Base-by-base conservation (phyloP, 2,888 invertebrate genomes). In the Syritta pipiens region DNA sequence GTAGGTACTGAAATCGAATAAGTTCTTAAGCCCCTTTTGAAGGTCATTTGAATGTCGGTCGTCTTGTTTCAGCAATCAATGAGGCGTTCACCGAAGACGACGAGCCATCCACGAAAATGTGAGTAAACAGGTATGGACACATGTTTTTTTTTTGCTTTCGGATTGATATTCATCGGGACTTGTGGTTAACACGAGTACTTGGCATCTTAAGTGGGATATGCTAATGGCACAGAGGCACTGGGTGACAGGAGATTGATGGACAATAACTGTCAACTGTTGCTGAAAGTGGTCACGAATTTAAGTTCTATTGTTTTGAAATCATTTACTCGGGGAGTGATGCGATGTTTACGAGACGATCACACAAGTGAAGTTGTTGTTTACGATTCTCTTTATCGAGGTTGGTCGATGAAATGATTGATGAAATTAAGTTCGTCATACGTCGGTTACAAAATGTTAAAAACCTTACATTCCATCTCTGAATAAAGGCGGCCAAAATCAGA, bases 81-180 rank as follows among this genome's bases (percentile, higher is more conserved):
- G 81, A 81, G 37, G 74, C 49, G 5, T 63, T 57, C 24, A 63
- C 32, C 17, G 63, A 68, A 20, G 81, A 68, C 20, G 74, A 69
- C 30, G 37, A 17, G 30, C 53, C 67, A 46, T 46, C 53, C n/a
- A 71, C 59, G 6, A 71, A 59, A 55, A 77, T 65, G 77, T 77
- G 53, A 71, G 65, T 69, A 14, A 51, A 26, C 26, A 68, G 69
- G 59, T 69, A 69, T 60, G 24, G 48, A 14, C 49, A 24, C 12
- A 19, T 37, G 4, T 7, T n/a, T 14, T 28, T 28, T 12, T 20
- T 26, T 7, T 53, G 5, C 12, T n/a, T 55, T 35, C 37, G 17
- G 26, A 4, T 51, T 62, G 44, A 62, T 14, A 32, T 59, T 72
- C 40, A 32, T 68, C n/a, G 7, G n/a, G 17, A 17, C n/a, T n/a